These are phyloP conservation scores for Parazoanthus atlanticus DNA, from an alignment of 92 coral and sea anemone species.

Conservation along the genomic window DNA sequence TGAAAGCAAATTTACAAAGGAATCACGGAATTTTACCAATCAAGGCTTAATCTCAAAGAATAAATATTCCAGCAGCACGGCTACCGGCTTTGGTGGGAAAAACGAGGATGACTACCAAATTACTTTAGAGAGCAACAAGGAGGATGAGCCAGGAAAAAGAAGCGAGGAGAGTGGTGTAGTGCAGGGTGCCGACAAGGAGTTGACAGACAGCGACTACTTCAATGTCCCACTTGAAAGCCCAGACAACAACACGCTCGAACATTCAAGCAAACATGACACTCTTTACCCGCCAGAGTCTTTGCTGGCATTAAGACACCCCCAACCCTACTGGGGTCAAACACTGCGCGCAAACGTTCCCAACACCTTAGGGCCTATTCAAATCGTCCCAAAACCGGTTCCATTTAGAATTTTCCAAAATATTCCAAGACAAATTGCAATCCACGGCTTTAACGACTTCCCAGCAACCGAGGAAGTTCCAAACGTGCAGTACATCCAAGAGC, in stretches of 20 bases:
- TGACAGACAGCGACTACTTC: neutral
- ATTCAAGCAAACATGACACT: conserved; percentile 4
- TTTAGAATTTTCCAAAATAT: neutral
- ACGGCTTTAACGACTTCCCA: conserved; percentile 34
- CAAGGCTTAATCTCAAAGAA: neutral
- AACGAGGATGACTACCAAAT: conserved; percentile 19
- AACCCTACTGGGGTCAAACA: conserved; percentile 14
- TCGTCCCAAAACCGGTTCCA: conserved; percentile 5
- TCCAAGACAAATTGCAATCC: neutral
- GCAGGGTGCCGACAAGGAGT: neutral
- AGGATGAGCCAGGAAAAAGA: neutral
- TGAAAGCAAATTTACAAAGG: neutral
- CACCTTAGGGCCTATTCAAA: neutral
- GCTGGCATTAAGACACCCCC: neutral
- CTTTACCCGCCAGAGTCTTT: neutral
- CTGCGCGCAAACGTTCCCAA: neutral
- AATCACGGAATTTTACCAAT: neutral
- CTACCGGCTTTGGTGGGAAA: neutral
- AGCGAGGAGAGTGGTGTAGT: neutral
- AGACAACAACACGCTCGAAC: neutral
- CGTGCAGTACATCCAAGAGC: conserved; percentile 53
- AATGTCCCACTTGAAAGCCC: neutral
- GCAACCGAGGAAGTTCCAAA: conserved; percentile 49
- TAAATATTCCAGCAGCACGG: neutral
- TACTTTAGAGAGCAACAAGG: neutral